phyloP scores from a whole-genome alignment of 2,113 vertebrate species.

The Sclerurus mexicanus region DNA sequence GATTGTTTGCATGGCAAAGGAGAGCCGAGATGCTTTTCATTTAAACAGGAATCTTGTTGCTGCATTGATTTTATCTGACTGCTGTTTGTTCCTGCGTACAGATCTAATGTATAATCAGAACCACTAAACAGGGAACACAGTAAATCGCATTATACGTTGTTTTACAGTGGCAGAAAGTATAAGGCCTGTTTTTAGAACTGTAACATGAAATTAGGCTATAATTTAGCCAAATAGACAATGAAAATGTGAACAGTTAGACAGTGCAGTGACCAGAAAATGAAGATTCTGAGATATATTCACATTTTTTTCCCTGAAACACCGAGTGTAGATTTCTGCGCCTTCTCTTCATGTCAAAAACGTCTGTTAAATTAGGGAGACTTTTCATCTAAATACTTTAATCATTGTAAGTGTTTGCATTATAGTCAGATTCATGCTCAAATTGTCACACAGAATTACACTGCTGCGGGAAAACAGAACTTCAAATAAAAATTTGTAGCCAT shows the following conservation, averaged over 20 bases:
- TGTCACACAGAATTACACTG: background rate
- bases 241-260: background rate
- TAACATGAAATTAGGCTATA: background rate
- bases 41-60: constrained; percentile 66
- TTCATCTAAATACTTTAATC: constrained; percentile 8
- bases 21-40: constrained; percentile 64
- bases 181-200: background rate
- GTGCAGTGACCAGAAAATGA: background rate
- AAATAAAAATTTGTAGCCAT: background rate
- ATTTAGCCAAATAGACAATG: background rate
- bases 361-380: background rate
- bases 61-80: constrained; percentile 73
- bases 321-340: background rate
- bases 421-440: background rate
- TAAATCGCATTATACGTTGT: background rate
- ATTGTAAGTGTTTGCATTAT: background rate
- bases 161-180: constrained; percentile 2
- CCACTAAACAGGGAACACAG: constrained; percentile 28
- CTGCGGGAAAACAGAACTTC: background rate
- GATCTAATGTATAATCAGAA: constrained; percentile 66
- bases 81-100: constrained; percentile 60
- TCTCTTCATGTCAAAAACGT: background rate
- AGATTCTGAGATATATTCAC: background rate
- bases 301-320: background rate
- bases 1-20: constrained; percentile 62